Evolutionary conservation across 1,140 invertebrate species (phyloP).

Genomic region (Meloidogyne exigua): DNA sequence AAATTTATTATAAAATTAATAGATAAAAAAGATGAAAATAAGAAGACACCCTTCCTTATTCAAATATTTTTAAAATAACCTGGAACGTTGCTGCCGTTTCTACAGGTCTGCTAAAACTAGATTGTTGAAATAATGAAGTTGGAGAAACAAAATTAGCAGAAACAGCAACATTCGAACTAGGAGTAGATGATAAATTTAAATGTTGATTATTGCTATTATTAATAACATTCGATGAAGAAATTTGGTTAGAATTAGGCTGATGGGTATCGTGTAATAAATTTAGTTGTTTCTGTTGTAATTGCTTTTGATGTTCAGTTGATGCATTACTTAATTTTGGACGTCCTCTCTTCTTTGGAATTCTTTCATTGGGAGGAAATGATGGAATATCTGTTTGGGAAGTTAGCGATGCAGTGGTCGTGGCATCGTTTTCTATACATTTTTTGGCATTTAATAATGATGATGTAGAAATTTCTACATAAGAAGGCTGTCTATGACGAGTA

Average conservation of each 20-base stretch:
- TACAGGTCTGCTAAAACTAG: not conserved
- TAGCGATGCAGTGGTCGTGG: not conserved
- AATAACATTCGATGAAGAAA: not conserved
- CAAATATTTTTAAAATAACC: not conserved
- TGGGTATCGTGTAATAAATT: not conserved
- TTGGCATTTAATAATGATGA: too few species aligned
- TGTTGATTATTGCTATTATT: not conserved
- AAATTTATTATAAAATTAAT: not conserved
- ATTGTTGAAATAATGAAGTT: not conserved
- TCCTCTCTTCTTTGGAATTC: not conserved
- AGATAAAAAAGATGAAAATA: not conserved
- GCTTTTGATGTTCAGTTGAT: not conserved
- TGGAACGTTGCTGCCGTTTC: not conserved
- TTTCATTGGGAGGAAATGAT: not conserved
- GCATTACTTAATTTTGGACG: not conserved
- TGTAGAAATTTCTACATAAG: not conserved
- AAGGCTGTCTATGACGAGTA: not conserved
- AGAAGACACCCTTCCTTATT: not conserved
- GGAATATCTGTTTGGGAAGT: not conserved
- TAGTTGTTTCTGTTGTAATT: not conserved
- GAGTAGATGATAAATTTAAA: not conserved
- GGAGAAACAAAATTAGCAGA: slow-evolving; percentile 5
- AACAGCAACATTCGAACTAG: not conserved
- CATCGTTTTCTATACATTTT: not conserved
- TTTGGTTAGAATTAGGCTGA: not conserved